Evolutionary conservation across 2,888 invertebrate genomes (phyloP).

Genomic region (Pyrgus malvae): DNA sequence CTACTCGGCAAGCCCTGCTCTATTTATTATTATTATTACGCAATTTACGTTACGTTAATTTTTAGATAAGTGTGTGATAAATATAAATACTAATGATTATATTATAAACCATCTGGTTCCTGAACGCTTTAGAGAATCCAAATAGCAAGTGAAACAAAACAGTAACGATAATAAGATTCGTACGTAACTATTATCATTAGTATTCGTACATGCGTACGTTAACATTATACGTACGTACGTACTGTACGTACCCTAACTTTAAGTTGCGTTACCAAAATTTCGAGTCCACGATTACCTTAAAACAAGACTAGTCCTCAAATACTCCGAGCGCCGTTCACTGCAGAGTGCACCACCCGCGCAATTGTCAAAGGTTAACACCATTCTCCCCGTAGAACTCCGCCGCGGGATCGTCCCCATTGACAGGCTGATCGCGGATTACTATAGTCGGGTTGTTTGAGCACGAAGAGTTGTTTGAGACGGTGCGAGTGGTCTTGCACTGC

Average conservation of each 20-base stretch:
- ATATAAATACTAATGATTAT: too few relatives aligned
- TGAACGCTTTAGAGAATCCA: too few relatives aligned
- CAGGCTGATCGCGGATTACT: conserved; percentile 58
- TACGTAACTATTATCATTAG: too few relatives aligned
- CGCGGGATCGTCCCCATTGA: conserved; percentile 56
- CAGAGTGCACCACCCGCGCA: conserved; percentile 79
- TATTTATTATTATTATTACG: too few relatives aligned
- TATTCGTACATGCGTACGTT: too few relatives aligned
- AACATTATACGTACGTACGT: neutral
- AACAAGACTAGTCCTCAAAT: conserved; percentile 6
- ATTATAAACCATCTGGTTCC: too few relatives aligned
- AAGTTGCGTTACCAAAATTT: neutral
- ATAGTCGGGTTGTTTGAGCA: conserved; percentile 64
- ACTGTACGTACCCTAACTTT: neutral
- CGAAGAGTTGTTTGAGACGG: conserved; percentile 44
- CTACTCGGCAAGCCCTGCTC: too few relatives aligned
- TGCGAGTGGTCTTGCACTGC: conserved; percentile 55
- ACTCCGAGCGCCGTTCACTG: conserved; percentile 46
- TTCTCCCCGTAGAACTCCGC: conserved; percentile 59
- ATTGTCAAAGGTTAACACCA: conserved; percentile 70
- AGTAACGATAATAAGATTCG: too few relatives aligned
- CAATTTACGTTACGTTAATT: too few relatives aligned
- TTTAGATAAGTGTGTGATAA: too few relatives aligned
- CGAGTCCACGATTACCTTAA: neutral
- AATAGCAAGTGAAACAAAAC: too few relatives aligned